phyloP scores from a whole-genome alignment of 2,888 invertebrate species.

The Parnassius apollo region DNA sequence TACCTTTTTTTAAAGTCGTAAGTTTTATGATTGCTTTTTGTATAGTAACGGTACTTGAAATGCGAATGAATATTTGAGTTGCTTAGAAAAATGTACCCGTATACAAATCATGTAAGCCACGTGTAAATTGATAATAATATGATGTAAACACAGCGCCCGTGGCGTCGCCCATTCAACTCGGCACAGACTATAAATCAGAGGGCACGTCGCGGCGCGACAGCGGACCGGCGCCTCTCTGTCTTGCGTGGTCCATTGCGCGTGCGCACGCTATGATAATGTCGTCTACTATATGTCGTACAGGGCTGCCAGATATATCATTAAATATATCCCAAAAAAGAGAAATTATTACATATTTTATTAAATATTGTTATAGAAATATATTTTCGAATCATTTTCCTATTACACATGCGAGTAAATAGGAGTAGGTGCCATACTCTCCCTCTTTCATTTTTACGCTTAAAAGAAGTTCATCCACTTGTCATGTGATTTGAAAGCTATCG shows the following conservation, averaged over 20 bases:
- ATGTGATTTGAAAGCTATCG: too few relatives aligned
- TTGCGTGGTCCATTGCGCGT: constrained; percentile 37
- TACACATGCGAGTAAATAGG: too few relatives aligned
- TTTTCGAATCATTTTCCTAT: too few relatives aligned
- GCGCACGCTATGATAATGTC: constrained; percentile 34
- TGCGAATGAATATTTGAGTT: too few relatives aligned
- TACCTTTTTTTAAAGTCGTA: too few relatives aligned
- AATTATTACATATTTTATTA: neutral
- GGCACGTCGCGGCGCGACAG: constrained; percentile 27
- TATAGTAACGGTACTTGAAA: too few relatives aligned
- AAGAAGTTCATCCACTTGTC: too few relatives aligned
- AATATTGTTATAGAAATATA: too few relatives aligned
- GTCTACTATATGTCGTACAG: constrained; percentile 24
- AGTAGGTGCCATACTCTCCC: too few relatives aligned
- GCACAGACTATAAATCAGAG: constrained; percentile 48
- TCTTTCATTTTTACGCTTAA: too few relatives aligned
- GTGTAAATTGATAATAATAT: constrained; percentile 14
- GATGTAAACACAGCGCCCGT: constrained; percentile 21
- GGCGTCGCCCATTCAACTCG: constrained; percentile 32
- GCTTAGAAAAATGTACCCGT: neutral
- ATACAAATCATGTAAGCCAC: neutral
- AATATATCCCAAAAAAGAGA: neutral
- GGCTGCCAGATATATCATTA: constrained; percentile 13
- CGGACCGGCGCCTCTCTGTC: constrained; percentile 59
- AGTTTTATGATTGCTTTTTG: too few relatives aligned